phyloP scores from a whole-genome alignment of 2,888 invertebrate genomes.

The Diadromus collaris region DNA sequence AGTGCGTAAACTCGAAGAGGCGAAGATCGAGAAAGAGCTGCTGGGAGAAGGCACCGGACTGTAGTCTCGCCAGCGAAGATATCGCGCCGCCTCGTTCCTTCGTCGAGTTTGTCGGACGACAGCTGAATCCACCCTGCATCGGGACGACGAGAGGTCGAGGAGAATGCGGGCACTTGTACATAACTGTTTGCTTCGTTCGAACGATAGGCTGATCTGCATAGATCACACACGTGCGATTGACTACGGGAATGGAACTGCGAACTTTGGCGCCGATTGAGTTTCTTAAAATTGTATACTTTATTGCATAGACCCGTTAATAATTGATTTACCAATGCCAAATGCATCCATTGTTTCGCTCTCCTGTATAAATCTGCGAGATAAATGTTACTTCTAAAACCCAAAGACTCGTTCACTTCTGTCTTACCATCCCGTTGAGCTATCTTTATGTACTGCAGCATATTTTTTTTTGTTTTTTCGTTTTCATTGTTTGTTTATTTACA shows the following conservation, averaged over 20 bases:
- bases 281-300: slow-evolving; percentile 14
- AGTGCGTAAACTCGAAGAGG: slow-evolving; percentile 71
- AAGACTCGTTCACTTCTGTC: background rate
- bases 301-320: background rate
- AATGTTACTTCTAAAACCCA: slow-evolving; percentile 20
- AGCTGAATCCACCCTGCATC: background rate
- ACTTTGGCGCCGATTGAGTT: background rate
- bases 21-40: slow-evolving; percentile 80
- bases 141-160: background rate
- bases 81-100: slow-evolving; percentile 1
- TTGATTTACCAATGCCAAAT: slow-evolving; percentile 10
- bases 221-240: background rate
- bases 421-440: background rate
- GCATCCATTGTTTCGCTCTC: slow-evolving; percentile 18
- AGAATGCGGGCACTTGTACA: background rate
- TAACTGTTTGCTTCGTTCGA: background rate
- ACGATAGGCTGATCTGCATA: background rate
- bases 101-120: background rate
- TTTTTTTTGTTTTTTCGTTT: background rate
- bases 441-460: too few species aligned
- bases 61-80: background rate
- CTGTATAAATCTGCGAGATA: slow-evolving; percentile 23
- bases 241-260: background rate
- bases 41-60: slow-evolving; percentile 80
- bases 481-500: slow-evolving; percentile 38